Evolutionary conservation across 1,140 invertebrate species (phyloP).

Genomic region (Lysiphlebus fabarum): DNA sequence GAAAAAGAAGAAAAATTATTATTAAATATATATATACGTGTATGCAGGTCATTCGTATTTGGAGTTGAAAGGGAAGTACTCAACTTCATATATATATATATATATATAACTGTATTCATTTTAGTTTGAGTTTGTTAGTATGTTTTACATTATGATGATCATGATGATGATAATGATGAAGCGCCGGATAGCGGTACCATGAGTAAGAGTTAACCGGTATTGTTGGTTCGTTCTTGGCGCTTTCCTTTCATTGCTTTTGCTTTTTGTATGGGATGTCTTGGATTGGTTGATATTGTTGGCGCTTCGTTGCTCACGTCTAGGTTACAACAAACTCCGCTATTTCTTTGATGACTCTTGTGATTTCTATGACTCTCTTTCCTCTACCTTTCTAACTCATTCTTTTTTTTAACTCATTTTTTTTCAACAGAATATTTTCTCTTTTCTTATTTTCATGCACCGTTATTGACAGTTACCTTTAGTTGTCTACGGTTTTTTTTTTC

Average conservation of each 20-base stretch:
- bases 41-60: too few species aligned
- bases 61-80: too few species aligned
- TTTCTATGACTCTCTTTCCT: slow-evolving; percentile 7
- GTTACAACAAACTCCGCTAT: slow-evolving; percentile 25
- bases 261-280: slow-evolving; percentile 25
- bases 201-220: slow-evolving; percentile 35
- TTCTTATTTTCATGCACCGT: too few species aligned
- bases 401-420: neutral
- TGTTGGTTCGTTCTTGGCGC: slow-evolving; percentile 15
- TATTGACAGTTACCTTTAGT: too few species aligned
- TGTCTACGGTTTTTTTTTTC: too few species aligned
- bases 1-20: too few species aligned
- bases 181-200: slow-evolving; percentile 39
- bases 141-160: neutral
- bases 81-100: too few species aligned
- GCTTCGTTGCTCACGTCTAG: slow-evolving; percentile 28
- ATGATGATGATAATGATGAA: slow-evolving; percentile 2
- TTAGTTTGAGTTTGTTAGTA: too few species aligned
- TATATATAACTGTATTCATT: too few species aligned
- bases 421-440: too few species aligned
- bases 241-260: slow-evolving; percentile 8
- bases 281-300: neutral
- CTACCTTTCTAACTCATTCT: neutral
- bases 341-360: slow-evolving; percentile 16
- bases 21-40: too few species aligned